A percentile compares a stretch with the other conserved stretches of the same genome.
phyloP scores from a whole-genome alignment of 1,140 invertebrate species.

The Philaenus spumarius region DNA sequence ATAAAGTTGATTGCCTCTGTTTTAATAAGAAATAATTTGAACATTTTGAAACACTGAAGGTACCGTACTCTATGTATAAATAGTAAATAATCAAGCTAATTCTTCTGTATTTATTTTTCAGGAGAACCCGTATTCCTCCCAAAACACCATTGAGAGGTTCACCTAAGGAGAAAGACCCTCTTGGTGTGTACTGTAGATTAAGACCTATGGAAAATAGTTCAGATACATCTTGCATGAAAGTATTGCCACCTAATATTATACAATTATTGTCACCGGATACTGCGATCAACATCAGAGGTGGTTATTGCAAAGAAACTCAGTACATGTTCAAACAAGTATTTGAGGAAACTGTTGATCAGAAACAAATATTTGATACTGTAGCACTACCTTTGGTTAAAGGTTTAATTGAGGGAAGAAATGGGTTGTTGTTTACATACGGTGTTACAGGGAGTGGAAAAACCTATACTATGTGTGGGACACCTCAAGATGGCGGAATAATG shows the following conservation, averaged over 20 bases:
- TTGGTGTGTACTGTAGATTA: slow-evolving; percentile 31
- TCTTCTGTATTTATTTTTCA: too few relatives aligned
- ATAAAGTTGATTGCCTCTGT: too few relatives aligned
- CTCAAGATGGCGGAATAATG: slow-evolving; percentile 53
- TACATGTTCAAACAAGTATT: slow-evolving; percentile 83
- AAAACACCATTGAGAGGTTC: too few relatives aligned
- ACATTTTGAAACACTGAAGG: too few relatives aligned
- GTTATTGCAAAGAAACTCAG: slow-evolving; percentile 58
- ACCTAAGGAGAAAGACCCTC: slow-evolving; percentile 20
- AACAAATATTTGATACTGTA: slow-evolving; percentile 71
- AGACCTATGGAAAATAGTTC: slow-evolving; percentile 20
- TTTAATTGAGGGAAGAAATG: slow-evolving; percentile 75
- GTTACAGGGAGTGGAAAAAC: slow-evolving; percentile 96
- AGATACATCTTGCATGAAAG: slow-evolving; percentile 53
- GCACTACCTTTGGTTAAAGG: slow-evolving; percentile 80
- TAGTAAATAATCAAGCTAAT: too few relatives aligned
- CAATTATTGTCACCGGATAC: slow-evolving; percentile 58
- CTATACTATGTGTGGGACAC: slow-evolving; percentile 79
- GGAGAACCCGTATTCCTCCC: too few relatives aligned
- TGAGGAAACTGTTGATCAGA: slow-evolving; percentile 65
- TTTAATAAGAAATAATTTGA: too few relatives aligned
- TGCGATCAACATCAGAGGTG: slow-evolving; percentile 52
- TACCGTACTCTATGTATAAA: too few relatives aligned
- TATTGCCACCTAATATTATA: slow-evolving; percentile 61
- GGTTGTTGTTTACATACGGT: slow-evolving; percentile 90